A percentile compares a stretch with the other conserved stretches of the same genome.
These are phyloP conservation scores for Lutraria rhynchaena DNA, from an alignment of 1,140 invertebrate species.

Conservation along the genomic window DNA sequence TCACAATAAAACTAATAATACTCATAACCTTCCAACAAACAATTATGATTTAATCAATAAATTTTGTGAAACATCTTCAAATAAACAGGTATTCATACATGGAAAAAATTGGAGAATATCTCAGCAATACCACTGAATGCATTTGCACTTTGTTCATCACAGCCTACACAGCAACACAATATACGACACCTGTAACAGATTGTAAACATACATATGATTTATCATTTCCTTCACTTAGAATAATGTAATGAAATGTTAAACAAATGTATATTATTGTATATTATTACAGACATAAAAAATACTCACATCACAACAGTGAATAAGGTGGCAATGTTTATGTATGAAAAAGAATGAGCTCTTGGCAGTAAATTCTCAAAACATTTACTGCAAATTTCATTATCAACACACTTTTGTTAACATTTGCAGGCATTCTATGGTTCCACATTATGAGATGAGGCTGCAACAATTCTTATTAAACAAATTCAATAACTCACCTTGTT, in stretches of 20 bases:
- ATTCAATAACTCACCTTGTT: conserved; percentile 77
- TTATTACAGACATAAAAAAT: neutral
- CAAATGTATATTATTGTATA: neutral
- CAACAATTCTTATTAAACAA: too few species aligned
- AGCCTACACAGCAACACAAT: conserved; percentile 89
- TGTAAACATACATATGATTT: conserved; percentile 43
- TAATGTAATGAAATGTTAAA: neutral
- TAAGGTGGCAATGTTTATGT: too few species aligned
- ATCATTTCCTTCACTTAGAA: neutral
- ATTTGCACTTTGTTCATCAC: conserved; percentile 90
- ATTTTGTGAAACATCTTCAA: too few species aligned
- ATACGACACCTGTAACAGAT: conserved; percentile 81
- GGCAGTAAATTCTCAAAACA: too few species aligned
- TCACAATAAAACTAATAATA: too few species aligned
- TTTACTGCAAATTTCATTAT: too few species aligned
- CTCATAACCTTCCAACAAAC: too few species aligned
- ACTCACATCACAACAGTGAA: neutral
- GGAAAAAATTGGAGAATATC: conserved; percentile 77
- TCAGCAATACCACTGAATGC: conserved; percentile 92
- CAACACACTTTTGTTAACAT: too few species aligned
- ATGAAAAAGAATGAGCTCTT: too few species aligned
- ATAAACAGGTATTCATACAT: conserved; percentile 66
- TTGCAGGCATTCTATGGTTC: too few species aligned
- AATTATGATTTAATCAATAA: too few species aligned
- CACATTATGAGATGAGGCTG: too few species aligned